Percentiles rank a stretch among this genome's conserved stretches.
These are phyloP conservation scores for Halcyon senegalensis DNA, from an alignment of 2,113 vertebrate species.

Conservation along the genomic window DNA sequence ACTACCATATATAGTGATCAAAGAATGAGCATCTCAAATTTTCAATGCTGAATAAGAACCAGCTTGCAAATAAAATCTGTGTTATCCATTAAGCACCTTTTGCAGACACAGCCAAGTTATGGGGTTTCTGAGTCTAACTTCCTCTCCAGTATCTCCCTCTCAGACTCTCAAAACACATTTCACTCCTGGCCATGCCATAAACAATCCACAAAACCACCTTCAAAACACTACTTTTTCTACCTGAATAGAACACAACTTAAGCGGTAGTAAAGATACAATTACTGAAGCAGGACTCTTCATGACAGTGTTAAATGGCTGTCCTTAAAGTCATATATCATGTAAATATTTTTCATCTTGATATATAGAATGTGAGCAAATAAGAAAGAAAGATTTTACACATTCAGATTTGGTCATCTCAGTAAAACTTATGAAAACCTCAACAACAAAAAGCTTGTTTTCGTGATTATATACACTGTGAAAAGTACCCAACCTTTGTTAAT, in stretches of 20 bases:
- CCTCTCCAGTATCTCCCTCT: not conserved
- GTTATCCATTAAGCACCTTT: not conserved
- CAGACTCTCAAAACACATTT: not conserved
- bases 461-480: not conserved
- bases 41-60: not conserved
- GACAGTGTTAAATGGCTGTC: not conserved
- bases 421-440: not conserved
- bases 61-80: not conserved
- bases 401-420: not conserved
- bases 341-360: not conserved
- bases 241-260: not conserved
- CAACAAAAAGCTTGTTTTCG: not conserved
- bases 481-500: not conserved
- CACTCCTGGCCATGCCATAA: not conserved
- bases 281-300: not conserved
- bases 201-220: not conserved
- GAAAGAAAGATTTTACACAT: not conserved
- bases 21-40: not conserved
- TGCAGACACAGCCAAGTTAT: not conserved
- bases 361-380: not conserved
- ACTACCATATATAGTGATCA: not conserved
- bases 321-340: not conserved
- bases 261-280: not conserved
- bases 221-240: not conserved
- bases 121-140: not conserved